Evolutionary conservation across 1,140 invertebrate genomes (phyloP).

Genomic region (Achatina immaculata): DNA sequence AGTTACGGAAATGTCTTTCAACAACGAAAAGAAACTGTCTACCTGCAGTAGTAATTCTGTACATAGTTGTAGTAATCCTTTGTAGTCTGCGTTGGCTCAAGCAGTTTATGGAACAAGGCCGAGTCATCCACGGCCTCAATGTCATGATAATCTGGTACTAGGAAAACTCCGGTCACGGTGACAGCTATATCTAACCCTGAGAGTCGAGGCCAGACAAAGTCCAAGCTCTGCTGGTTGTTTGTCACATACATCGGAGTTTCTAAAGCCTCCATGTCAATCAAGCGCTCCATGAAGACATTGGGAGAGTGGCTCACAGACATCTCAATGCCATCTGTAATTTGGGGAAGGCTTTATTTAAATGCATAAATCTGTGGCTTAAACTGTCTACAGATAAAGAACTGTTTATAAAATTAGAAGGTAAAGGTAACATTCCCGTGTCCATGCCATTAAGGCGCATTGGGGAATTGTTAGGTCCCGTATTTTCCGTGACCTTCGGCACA

Average conservation of each 20-base stretch:
- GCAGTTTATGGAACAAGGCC: conserved; percentile 42
- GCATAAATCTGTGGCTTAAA: too few relatives aligned
- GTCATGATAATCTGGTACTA: conserved; percentile 59
- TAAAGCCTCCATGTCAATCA: conserved; percentile 52
- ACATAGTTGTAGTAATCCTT: conserved; percentile 34
- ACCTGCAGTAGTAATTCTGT: conserved; percentile 43
- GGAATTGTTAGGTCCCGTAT: too few relatives aligned
- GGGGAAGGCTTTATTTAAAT: too few relatives aligned
- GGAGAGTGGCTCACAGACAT: conserved; percentile 46
- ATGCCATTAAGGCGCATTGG: too few relatives aligned
- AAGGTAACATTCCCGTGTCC: too few relatives aligned
- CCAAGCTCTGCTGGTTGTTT: conserved; percentile 59
- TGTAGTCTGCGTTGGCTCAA: conserved; percentile 22
- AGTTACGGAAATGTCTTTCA: too few relatives aligned
- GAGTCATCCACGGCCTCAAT: conserved; percentile 56
- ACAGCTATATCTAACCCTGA: conserved; percentile 61
- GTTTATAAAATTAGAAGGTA: too few relatives aligned
- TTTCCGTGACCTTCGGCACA: too few relatives aligned
- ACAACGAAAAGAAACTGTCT: too few relatives aligned
- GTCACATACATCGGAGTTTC: conserved; percentile 55
- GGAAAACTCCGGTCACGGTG: conserved; percentile 54
- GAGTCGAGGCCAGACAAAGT: conserved; percentile 58
- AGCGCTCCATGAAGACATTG: conserved; percentile 59
- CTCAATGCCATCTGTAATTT: conserved; percentile 47
- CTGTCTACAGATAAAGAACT: too few relatives aligned